Percentiles rank a stretch among this genome's conserved stretches.
phyloP scores from a whole-genome alignment of 2,113 vertebrate genomes.

The Nyctereutes procyonoides region DNA sequence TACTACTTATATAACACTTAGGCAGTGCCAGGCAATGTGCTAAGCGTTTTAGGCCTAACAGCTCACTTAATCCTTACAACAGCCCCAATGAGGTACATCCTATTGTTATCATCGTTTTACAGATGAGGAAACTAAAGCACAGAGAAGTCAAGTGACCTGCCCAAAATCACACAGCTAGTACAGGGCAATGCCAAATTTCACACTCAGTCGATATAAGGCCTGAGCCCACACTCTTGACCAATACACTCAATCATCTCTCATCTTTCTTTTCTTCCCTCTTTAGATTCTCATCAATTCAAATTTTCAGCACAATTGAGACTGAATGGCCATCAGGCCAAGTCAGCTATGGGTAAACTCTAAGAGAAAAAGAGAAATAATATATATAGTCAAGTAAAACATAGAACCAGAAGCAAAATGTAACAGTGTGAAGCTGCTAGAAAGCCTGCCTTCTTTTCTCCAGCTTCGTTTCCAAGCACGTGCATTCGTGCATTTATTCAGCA shows the following conservation, averaged over 20 bases:
- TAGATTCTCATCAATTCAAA: not conserved
- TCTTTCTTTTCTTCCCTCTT: not conserved
- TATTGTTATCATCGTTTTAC: not conserved
- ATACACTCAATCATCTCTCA: not conserved
- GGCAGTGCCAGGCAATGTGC: not conserved
- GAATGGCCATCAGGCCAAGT: not conserved
- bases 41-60: not conserved
- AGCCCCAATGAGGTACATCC: not conserved
- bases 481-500: not conserved
- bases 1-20: not conserved
- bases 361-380: not conserved
- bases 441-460: not conserved
- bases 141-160: not conserved
- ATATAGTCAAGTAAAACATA: not conserved
- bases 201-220: not conserved
- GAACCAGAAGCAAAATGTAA: not conserved
- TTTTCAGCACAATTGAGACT: not conserved
- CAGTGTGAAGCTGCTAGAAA: not conserved
- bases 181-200: not conserved
- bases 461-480: not conserved
- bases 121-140: not conserved
- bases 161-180: slow-evolving; percentile 22
- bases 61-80: not conserved
- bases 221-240: not conserved
- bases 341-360: not conserved